phyloP scores from a whole-genome alignment of 1,140 invertebrate genomes.

The Philotrypesis tridentata region DNA sequence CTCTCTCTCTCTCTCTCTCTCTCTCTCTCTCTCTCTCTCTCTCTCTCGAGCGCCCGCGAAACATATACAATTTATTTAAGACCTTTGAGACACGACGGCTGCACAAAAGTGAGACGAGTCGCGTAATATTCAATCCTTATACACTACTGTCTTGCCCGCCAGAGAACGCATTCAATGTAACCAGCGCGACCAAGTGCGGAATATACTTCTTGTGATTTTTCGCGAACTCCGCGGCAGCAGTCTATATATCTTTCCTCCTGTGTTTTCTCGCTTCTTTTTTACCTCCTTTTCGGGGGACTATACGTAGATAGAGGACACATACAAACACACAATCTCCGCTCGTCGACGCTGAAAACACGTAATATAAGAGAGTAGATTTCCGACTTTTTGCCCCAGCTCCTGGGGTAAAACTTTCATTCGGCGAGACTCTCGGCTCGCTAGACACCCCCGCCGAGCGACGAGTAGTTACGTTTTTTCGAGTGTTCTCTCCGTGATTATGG shows the following conservation, averaged over 20 bases:
- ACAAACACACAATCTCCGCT: not conserved
- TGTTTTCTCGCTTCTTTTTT: not conserved
- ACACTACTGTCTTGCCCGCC: slow-evolving; percentile 18
- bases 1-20: too few species aligned
- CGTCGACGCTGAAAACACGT: not conserved
- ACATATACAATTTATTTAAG: slow-evolving; percentile 50
- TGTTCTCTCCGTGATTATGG: slow-evolving; percentile 11
- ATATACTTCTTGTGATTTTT: slow-evolving; percentile 17
- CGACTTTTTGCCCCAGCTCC: not conserved
- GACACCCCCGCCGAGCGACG: not conserved
- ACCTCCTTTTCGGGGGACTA: not conserved
- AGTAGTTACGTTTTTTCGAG: slow-evolving; percentile 21
- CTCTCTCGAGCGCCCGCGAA: slow-evolving; percentile 4
- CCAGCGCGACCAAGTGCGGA: not conserved
- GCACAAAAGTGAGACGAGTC: not conserved
- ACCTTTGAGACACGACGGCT: slow-evolving; percentile 31
- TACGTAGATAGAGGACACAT: not conserved
- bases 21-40: too few species aligned
- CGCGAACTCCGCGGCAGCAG: not conserved
- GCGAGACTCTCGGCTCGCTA: not conserved
- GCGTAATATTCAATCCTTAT: slow-evolving; percentile 41
- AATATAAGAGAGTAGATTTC: slow-evolving; percentile 30
- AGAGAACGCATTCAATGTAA: slow-evolving; percentile 29
- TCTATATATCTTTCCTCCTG: not conserved
- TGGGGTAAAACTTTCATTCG: slow-evolving; percentile 24